Base-by-base conservation (phyloP, 1,140 invertebrate genomes). In the Cyphomyrmex costatus region DNA sequence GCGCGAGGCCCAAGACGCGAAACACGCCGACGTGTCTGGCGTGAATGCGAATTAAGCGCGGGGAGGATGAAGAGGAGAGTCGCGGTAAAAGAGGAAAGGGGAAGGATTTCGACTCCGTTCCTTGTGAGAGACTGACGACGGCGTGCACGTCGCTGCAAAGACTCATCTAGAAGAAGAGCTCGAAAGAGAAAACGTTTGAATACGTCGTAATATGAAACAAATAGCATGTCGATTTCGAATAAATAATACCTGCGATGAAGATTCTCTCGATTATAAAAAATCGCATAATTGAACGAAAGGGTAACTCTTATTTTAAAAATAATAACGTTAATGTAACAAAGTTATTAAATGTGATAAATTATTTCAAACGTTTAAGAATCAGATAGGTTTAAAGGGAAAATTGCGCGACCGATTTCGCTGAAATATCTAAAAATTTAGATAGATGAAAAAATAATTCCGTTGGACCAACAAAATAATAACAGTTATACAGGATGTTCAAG, bases 21-120 rank as follows among this genome's bases (percentile, higher is more conserved):
- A 83, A 83, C 70, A 83, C 68, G 53, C 53, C 79, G 53, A 83
- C 79, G 68, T 73, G 70, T 83, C 79, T 83, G 79, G 53, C 53
- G 79, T 83, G 68, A 83, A 83, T 83, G 68, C 68, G 79, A 83
- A 83, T 83, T 83, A 83, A 83, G 42, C 24, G 36, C 53, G 53
- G n/a, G 14, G 24, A 73, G 53, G 61, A 60, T 30, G 51, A 33
- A 7, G 51, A 12, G 51, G 14, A 27, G 16, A 27, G 16, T 30
- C 21, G 8, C 5, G 79, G 19, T 46, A 16, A 27, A 73, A 36
- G 66, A 21, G 12, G 53, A 83, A 80, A 12, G 68, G 33, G 49
- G 30, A 30, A 56, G 65, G 36, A 73, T 82, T 73, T 82, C 70
- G 53, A 74, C 58, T 83, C 68, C 19, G 53, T 71, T 60, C 24